phyloP scores from a whole-genome alignment of 1,140 invertebrate species.

The Myzus persicae region DNA sequence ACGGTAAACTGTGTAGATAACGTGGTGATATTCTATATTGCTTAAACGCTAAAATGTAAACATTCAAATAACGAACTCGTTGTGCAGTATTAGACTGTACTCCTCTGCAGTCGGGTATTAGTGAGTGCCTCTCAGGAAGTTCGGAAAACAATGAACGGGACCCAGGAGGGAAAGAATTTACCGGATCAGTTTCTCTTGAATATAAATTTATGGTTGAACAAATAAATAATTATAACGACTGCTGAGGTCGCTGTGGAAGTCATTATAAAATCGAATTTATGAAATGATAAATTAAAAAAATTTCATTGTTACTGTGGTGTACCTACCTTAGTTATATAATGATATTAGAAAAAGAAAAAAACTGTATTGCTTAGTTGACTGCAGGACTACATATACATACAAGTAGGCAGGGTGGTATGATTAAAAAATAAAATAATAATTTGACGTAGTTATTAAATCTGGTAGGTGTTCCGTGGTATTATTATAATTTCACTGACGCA shows the following conservation, averaged over 20 bases:
- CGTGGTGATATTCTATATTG: not conserved
- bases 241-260: not conserved
- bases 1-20: constrained; percentile 30
- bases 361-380: not conserved
- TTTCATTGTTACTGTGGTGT: not conserved
- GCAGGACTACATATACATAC: not conserved
- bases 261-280: constrained; percentile 16
- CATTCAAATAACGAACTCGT: constrained; percentile 23
- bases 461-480: not conserved
- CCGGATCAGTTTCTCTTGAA: not conserved
- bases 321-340: no score
- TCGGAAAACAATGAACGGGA: not conserved
- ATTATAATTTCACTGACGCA: not conserved
- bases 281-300: not conserved
- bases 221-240: constrained; percentile 19
- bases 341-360: not conserved
- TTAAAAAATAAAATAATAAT: not conserved
- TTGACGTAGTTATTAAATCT: not conserved
- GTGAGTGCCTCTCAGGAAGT: not conserved
- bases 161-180: not conserved
- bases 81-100: not conserved
- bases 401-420: not conserved
- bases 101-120: not conserved
- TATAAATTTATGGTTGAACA: not conserved
- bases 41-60: constrained; percentile 21